These are phyloP conservation scores for Notiomystis cincta DNA, from an alignment of 2,113 vertebrate genomes.

Conservation along the genomic window DNA sequence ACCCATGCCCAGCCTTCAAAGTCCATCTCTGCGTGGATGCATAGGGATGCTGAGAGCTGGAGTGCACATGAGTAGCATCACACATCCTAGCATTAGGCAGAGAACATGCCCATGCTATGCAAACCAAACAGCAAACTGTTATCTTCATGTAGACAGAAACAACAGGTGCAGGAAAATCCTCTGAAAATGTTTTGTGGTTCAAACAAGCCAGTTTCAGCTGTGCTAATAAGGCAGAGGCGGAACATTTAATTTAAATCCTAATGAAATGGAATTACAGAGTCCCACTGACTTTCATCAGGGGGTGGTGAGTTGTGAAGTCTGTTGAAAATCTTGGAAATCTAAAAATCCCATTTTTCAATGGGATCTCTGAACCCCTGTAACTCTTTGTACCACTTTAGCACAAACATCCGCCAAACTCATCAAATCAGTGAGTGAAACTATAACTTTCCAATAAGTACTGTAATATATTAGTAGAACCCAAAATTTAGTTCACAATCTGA, in stretches of 20 bases:
- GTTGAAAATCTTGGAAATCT: neutral
- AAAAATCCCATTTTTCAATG: neutral
- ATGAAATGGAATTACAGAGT: neutral
- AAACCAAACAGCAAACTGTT: neutral
- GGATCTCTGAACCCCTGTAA: neutral
- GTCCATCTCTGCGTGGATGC: neutral
- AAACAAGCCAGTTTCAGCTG: neutral
- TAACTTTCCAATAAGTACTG: neutral
- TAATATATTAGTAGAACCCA: neutral
- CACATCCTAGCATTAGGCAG: neutral
- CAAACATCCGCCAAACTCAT: too few species aligned
- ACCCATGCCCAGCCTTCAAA: neutral
- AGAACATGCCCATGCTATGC: neutral
- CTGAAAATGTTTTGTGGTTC: neutral
- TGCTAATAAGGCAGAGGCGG: neutral
- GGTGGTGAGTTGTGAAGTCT: neutral
- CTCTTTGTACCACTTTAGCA: neutral
- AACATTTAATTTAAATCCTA: neutral
- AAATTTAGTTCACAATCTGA: neutral
- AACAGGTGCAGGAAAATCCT: neutral
- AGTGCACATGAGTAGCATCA: neutral
- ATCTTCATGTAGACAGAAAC: neutral
- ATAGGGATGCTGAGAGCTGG: neutral
- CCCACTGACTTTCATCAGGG: neutral
- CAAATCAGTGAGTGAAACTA: neutral